These are phyloP conservation scores for Colistium nudipinnis DNA, from an alignment of 2,113 vertebrate genomes.

Conservation along the genomic window DNA sequence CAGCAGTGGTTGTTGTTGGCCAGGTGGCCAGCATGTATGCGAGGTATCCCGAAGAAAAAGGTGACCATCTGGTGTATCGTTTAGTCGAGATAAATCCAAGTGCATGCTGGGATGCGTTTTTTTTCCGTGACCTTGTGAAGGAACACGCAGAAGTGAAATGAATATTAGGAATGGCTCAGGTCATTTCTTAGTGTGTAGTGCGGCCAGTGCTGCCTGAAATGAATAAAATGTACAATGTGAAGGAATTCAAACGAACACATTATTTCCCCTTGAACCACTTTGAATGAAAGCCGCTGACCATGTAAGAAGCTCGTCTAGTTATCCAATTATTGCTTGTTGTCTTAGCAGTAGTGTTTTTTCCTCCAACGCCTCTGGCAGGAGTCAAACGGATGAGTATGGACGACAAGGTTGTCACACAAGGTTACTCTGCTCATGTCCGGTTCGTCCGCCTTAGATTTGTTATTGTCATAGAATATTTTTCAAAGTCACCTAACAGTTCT, in stretches of 20 bases:
- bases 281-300: too few species aligned
- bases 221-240: too few species aligned
- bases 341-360: too few species aligned
- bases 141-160: constrained; percentile 7
- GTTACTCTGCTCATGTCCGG: background rate
- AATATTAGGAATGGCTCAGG: background rate
- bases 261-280: too few species aligned
- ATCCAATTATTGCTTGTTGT: too few species aligned
- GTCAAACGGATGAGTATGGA: too few species aligned
- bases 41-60: background rate
- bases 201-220: too few species aligned
- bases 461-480: background rate
- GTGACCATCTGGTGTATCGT: constrained; percentile 4
- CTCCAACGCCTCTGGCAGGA: too few species aligned
- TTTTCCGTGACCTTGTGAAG: background rate
- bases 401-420: background rate
- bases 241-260: too few species aligned
- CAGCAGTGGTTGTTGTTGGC: constrained; percentile 1
- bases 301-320: too few species aligned
- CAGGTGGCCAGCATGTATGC: background rate
- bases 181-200: background rate
- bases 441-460: background rate
- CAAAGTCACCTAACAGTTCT: too few species aligned
- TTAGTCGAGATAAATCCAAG: constrained; percentile 17
- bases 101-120: constrained; percentile 8